Percentiles rank a stretch among this genome's conserved stretches.
Evolutionary conservation across 1,140 invertebrate genomes (phyloP).

Genomic region (Drosophila mayri): DNA sequence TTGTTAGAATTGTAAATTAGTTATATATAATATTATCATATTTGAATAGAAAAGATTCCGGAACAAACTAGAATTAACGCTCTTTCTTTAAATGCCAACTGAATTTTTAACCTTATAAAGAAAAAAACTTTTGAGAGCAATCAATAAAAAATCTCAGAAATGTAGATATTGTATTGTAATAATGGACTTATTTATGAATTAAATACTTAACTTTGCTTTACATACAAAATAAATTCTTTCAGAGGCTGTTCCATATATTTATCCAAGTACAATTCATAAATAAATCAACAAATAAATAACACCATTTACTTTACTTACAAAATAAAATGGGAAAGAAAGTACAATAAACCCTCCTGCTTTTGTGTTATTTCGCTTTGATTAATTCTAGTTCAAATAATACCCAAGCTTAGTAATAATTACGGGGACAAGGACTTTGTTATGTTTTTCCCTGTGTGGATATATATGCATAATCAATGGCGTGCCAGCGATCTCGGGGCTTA

Average conservation of each 20-base stretch:
- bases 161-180: too few relatives aligned
- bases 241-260: not conserved
- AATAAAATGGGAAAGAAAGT: not conserved
- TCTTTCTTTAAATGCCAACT: too few relatives aligned
- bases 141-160: too few relatives aligned
- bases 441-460: conserved; percentile 25
- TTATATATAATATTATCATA: not conserved
- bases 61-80: not conserved
- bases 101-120: too few relatives aligned
- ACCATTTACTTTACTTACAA: not conserved
- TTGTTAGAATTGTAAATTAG: not conserved
- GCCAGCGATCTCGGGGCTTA: conserved; percentile 51
- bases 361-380: not conserved
- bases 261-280: not conserved
- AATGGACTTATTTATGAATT: too few relatives aligned
- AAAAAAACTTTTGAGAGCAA: too few relatives aligned
- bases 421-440: conserved; percentile 3
- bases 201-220: too few relatives aligned
- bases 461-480: conserved; percentile 58
- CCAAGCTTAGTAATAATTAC: not conserved
- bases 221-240: not conserved
- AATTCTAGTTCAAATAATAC: not conserved
- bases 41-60: not conserved
- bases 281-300: not conserved
- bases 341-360: not conserved